These are phyloP conservation scores for Cavia aperea DNA, from an alignment of 2,113 vertebrate species.

Conservation along the genomic window DNA sequence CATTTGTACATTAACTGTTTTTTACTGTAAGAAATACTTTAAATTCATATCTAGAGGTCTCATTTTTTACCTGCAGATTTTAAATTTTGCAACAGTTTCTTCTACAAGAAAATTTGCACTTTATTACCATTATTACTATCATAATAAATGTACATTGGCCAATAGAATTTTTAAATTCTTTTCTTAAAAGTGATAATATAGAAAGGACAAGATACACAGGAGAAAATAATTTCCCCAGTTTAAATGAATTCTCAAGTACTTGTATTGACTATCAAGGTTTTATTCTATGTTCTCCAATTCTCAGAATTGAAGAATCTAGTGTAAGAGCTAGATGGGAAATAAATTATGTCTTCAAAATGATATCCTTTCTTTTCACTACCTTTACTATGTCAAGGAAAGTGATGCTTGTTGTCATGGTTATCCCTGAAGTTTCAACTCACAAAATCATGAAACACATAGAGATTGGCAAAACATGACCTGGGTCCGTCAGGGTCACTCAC, in stretches of 20 bases:
- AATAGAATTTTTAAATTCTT: constrained; percentile 25
- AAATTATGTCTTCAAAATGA: background rate
- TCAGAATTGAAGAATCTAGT: background rate
- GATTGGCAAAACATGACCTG: background rate
- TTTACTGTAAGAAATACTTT: constrained; percentile 6
- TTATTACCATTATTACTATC: background rate
- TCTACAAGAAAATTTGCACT: background rate
- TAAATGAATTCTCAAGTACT: background rate
- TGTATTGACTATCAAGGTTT: background rate
- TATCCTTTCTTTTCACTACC: background rate
- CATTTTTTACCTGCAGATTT: background rate
- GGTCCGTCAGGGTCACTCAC: background rate
- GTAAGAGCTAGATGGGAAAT: background rate
- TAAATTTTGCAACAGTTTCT: constrained; percentile 31
- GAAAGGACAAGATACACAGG: background rate
- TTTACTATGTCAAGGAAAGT: background rate
- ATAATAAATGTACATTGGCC: background rate
- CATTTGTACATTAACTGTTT: background rate
- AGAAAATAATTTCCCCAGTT: background rate
- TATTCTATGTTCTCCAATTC: background rate
- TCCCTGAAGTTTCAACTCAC: background rate
- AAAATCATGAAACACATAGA: background rate
- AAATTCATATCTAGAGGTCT: background rate
- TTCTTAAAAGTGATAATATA: background rate
- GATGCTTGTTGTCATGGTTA: background rate